Base-by-base conservation (phyloP, 64 coral and sea anemone genomes). In the Stylophora pistillata region DNA sequence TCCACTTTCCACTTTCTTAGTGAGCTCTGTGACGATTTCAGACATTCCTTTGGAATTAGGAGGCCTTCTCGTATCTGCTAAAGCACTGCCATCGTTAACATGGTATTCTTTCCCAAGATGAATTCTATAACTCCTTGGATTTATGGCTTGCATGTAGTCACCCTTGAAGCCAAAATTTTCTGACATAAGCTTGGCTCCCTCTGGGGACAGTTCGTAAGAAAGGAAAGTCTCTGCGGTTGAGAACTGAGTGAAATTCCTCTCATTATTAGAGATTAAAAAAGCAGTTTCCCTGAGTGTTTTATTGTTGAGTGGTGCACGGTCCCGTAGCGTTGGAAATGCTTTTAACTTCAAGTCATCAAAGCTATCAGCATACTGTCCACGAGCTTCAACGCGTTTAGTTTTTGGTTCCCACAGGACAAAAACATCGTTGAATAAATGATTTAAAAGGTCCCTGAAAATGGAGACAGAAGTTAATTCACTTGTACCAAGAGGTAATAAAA, bases 111-210 rank as follows among this genome's bases (percentile, higher is more conserved):
- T 62, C 11, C n/a, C 6, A 21, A 69, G 60, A 69, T 84, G 53
- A 15, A 5, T 9, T 33, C 41, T 68, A 53, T 54, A 84, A 63
- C 80, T 70, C 13, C n/a, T 15, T 47, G 60, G 21, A 33, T 84
- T 84, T 65, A 84, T 69, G 30, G 18, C 1, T 84, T 84, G 30
- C 37, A 84, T 84, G 80, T 69, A 84, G 64, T 68, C 23, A 27
- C 62, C 80, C 26, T 69, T 53, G 26, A 84, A 84, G 34, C 80
- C 80, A 23, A 68, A 84, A 0, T 13, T 62, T 37, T 84, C 30
- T 69, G 33, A 16, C 31, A 84, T 47, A 16, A 37, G 41, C 23
- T 53, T 84, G 18, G 80, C 59, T 69, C 80, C 80, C 33, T 70
- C 41, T 0, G 80, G 80, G 10, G 80, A 69, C 61, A 84, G 41